Base-by-base conservation (phyloP, 23 tunicate species). In the Ascidia mentula region DNA sequence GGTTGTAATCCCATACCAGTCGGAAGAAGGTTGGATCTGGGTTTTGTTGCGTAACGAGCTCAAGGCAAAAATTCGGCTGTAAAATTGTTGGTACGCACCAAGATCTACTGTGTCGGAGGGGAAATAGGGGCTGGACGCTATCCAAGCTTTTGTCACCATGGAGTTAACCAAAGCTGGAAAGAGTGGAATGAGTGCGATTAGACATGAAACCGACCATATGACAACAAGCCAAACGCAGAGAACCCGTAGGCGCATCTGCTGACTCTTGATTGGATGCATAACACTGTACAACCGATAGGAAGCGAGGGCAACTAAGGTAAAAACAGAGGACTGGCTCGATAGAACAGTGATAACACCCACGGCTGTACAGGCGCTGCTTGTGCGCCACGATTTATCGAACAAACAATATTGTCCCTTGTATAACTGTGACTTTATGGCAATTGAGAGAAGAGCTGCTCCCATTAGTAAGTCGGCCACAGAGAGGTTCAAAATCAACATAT, bases 401-500 rank as follows among this genome's bases (percentile, higher is more conserved):
- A 34, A 32, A 36, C 87, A 83, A 26, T 83, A 83, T 37, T 83
- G 6, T 13, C 87, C 87, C 6, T 82, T 38, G 17, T 34, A 37
- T 53, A 12, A 12, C 45, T 20, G 6, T 22, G 80, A 37, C 45
- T 75, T 38, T 9, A 83, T 46, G 8, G 38, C 80, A n/a, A 83
- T 83, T 31, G 78, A 40, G 1, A 83, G 34, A 73, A 83, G 60
- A 24, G 81, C 81, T 28, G 75, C 17, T 6, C 87, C 87, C 87
- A 83, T 83, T 5, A 84, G 76, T 31, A 84, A 84, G 78, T 84
- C 88, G 36, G 88, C 76, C 36, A 79, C 65, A 35, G 88, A 69
- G 31, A 84, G 83, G 61, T 84, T 77, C 18, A 40, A 26, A 15
- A 83, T 83, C 42, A 83, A 18, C 0, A 76, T 83, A 12, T 36